phyloP scores from a whole-genome alignment of 2,797 vertebrate species.

The Aeoliscus strigatus region DNA sequence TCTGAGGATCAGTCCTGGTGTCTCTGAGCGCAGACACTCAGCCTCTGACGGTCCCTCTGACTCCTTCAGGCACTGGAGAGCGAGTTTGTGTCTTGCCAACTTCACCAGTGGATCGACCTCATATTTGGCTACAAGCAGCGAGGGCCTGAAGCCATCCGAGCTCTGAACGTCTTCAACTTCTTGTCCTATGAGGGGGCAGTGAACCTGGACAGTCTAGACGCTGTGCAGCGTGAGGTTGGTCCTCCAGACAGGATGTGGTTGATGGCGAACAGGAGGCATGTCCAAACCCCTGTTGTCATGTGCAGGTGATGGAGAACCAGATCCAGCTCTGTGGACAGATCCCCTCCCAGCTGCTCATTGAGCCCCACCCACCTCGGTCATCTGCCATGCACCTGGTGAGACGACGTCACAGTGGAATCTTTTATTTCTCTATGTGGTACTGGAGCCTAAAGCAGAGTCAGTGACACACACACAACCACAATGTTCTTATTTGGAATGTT shows the following conservation, averaged over 20 bases:
- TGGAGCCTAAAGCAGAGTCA: too few relatives aligned
- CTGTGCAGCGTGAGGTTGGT: slow-evolving; percentile 88
- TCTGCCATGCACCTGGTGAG: slow-evolving; percentile 99
- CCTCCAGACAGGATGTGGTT: slow-evolving; percentile 6
- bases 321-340: slow-evolving; percentile 92
- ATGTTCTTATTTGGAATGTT: too few relatives aligned
- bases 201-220: slow-evolving; percentile 87
- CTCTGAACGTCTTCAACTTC: slow-evolving; percentile 93
- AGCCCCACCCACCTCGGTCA: slow-evolving; percentile 94
- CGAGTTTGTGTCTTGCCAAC: slow-evolving; percentile 90
- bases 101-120: slow-evolving; percentile 97
- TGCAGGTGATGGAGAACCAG: slow-evolving; percentile 86
- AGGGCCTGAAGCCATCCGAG: slow-evolving; percentile 91
- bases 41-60: neutral
- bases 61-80: slow-evolving; percentile 88
- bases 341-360: slow-evolving; percentile 94
- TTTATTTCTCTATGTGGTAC: too few relatives aligned
- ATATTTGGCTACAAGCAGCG: slow-evolving; percentile 98
- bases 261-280: neutral
- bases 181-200: slow-evolving; percentile 93
- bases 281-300: neutral
- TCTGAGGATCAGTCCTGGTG: too few relatives aligned
- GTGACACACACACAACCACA: too few relatives aligned
- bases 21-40: too few relatives aligned
- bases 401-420: slow-evolving; percentile 7